Conservation (phyloP, 2,888 invertebrate species). For the Chrysolina americana region DNA sequence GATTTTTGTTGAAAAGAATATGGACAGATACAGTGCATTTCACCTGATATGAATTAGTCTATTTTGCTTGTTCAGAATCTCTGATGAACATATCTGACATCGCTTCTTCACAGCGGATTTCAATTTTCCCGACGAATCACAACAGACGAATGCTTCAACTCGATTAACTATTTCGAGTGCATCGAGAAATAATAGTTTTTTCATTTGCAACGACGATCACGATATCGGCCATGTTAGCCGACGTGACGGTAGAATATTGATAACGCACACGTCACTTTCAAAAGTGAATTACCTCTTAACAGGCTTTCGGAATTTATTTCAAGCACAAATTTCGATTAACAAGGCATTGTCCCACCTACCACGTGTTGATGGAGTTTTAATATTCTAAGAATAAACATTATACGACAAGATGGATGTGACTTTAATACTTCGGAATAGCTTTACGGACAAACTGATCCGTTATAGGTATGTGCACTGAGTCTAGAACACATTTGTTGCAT, state of each 20-base stretch:
- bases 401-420: slow-evolving; percentile 28
- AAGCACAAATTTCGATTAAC: slow-evolving; percentile 31
- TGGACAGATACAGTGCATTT: no score
- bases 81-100: no score
- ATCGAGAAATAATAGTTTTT: slow-evolving; percentile 24
- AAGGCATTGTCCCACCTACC: slow-evolving; percentile 30
- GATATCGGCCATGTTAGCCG: slow-evolving; percentile 13
- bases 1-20: no score
- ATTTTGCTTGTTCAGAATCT: no score
- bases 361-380: slow-evolving; percentile 28
- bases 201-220: slow-evolving; percentile 15
- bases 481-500: neutral
- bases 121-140: no score
- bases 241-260: slow-evolving; percentile 26
- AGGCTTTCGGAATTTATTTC: slow-evolving; percentile 22
- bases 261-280: slow-evolving; percentile 20
- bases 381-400: slow-evolving; percentile 28
- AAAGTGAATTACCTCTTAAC: slow-evolving; percentile 31
- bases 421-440: slow-evolving; percentile 2
- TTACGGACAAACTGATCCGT: slow-evolving; percentile 6
- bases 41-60: no score
- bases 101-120: no score
- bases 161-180: slow-evolving; percentile 21
- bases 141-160: no score
- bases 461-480: neutral